Evolutionary conservation across 2,888 invertebrate genomes (phyloP), one percentile per base, ranked within the genome.

Genomic region (Tryphoninae sp.): DNA sequence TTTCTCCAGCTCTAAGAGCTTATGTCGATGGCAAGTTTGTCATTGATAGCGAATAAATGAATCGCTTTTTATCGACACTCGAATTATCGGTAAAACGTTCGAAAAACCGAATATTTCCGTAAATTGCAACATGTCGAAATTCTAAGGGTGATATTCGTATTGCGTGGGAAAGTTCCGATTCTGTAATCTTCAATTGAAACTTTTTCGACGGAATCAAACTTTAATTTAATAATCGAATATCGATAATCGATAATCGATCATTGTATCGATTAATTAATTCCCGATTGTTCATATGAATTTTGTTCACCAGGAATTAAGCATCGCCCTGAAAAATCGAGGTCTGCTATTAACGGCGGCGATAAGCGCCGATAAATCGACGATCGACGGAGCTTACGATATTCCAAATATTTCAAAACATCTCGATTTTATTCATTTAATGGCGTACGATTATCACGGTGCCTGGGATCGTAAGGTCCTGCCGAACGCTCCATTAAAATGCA

Each of bases 371-470:
- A 95, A 95, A 88, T 93, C 93, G 40, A 96, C 95, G 0, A 96
- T 97, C 88, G 95, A 96, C 82, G 92, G 93, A 0, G 96, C 96
- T 0, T 98, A 98, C 88, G 95, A 97, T 89, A 93, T 98, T 13
- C 93, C 94, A 6, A 94, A 95, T 83, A 92, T 98, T 13, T 88
- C 89, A 0, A 88, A 90, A 67, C 86, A 90, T 78, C 83, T 91
- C 16, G 95, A 96, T 90, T 95, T 94, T 76, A 94, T 97, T 51
- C 96, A 97, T 86, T 94, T 97, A 90, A 97, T 97, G 97, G 96
- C 96, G 82, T 98, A 98, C 90, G 97, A 98, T 91, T 97, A 97
- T 90, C 97, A 97, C 86, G 97, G 97, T 0, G 94, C 95, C 6
- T 97, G 97, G 97, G 96, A 97, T 86, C 93, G 93, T 0, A 93